These are phyloP conservation scores for Asobara japonica DNA, from an alignment of 1,140 invertebrate genomes.

Conservation along the genomic window DNA sequence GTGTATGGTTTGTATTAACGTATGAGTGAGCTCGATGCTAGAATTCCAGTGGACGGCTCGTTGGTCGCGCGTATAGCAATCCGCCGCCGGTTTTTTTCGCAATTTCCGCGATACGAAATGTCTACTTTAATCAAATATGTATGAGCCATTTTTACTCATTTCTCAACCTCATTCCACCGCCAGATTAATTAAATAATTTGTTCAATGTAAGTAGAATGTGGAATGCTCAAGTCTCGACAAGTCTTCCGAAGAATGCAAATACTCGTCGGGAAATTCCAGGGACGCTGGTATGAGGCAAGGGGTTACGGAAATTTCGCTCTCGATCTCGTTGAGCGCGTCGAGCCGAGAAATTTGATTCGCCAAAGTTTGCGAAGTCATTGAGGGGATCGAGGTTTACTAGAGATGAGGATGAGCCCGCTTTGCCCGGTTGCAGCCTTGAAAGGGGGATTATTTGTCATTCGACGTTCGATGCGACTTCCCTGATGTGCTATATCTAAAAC, in stretches of 20 bases:
- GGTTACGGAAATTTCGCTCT: conserved; percentile 20
- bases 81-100: no score
- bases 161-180: neutral
- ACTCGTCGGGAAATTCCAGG: neutral
- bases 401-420: neutral
- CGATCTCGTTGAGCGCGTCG: conserved; percentile 9
- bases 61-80: no score
- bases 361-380: conserved; percentile 19
- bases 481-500: no score
- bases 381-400: neutral
- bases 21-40: no score
- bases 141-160: neutral
- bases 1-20: no score
- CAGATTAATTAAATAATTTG: neutral
- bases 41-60: no score
- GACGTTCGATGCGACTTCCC: conserved; percentile 1
- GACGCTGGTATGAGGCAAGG: neutral
- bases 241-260: conserved; percentile 1
- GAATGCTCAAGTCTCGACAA: neutral
- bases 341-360: conserved; percentile 21
- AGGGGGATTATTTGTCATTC: conserved; percentile 2
- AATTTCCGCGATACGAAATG: no score
- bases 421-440: neutral
- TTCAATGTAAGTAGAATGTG: neutral
- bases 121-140: no score